These are phyloP conservation scores for Sardina pilchardus DNA, from an alignment of 2,113 vertebrate species.

Conservation along the genomic window DNA sequence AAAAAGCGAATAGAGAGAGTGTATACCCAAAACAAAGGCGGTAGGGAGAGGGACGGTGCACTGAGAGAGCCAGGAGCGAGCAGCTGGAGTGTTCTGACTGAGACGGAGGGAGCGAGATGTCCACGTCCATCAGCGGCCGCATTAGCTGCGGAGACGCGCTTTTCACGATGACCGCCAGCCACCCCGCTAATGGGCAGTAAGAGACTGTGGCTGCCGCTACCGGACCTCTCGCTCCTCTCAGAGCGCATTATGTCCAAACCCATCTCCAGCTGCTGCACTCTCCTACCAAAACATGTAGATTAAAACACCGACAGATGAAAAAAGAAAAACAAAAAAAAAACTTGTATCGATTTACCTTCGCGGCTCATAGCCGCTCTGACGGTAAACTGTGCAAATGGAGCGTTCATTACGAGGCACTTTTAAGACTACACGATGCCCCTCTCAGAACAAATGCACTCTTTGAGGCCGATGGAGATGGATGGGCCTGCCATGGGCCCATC, in stretches of 20 bases:
- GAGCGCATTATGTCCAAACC: background rate
- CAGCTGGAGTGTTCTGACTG: background rate
- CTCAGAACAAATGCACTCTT: constrained; percentile 9
- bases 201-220: background rate
- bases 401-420: constrained; percentile 16
- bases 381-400: background rate
- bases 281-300: constrained; percentile 5
- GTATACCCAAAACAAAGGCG: background rate
- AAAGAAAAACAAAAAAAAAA: background rate
- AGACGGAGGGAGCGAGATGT: background rate
- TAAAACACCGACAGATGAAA: background rate
- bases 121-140: background rate
- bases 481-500: background rate
- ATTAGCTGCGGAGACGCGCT: constrained; percentile 3
- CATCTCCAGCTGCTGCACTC: background rate
- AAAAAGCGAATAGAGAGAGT: background rate
- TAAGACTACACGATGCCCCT: constrained; percentile 10
- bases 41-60: background rate
- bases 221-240: background rate
- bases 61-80: background rate
- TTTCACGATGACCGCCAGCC: background rate
- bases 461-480: constrained; percentile 6
- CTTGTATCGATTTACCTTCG: background rate
- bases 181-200: constrained; percentile 17
- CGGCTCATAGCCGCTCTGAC: background rate